These are phyloP conservation scores for Papilio aristodemus DNA, from an alignment of 1,140 invertebrate genomes.

Conservation along the genomic window DNA sequence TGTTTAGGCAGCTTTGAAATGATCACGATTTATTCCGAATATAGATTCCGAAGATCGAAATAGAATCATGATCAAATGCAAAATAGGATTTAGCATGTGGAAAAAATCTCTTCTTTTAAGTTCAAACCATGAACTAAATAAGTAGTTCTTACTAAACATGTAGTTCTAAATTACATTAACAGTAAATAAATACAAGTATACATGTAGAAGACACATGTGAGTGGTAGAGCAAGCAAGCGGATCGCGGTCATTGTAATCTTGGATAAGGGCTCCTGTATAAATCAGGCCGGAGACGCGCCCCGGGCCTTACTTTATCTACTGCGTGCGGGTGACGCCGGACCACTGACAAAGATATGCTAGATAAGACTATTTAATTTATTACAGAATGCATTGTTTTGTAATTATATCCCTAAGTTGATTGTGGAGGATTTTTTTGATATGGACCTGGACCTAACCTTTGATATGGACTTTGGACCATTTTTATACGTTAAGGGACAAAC, in stretches of 20 bases:
- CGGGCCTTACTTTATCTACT: slow-evolving; percentile 78
- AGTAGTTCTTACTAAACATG: not conserved
- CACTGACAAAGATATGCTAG: slow-evolving; percentile 39
- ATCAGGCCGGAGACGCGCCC: slow-evolving; percentile 71
- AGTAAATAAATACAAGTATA: slow-evolving; percentile 25
- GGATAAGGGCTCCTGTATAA: slow-evolving; percentile 76
- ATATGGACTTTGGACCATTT: not conserved
- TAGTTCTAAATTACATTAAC: not conserved
- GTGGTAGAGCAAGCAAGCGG: slow-evolving; percentile 73
- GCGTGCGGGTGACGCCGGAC: slow-evolving; percentile 65
- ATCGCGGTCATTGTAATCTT: slow-evolving; percentile 79
- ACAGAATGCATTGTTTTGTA: not conserved
- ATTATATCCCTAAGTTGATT: not conserved
- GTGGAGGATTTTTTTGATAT: not conserved
- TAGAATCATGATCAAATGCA: not conserved
- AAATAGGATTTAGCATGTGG: not conserved
- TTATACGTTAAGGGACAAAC: too few species aligned
- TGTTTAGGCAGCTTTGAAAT: too few species aligned
- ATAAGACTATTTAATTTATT: slow-evolving; percentile 36
- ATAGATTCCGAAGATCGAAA: too few species aligned
- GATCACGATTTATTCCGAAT: too few species aligned
- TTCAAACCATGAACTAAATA: not conserved
- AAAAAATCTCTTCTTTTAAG: not conserved
- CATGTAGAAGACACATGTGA: slow-evolving; percentile 50
- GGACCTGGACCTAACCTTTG: not conserved